phyloP scores from a whole-genome alignment of 2,797 vertebrate species.

The Atherinosoma microstoma region DNA sequence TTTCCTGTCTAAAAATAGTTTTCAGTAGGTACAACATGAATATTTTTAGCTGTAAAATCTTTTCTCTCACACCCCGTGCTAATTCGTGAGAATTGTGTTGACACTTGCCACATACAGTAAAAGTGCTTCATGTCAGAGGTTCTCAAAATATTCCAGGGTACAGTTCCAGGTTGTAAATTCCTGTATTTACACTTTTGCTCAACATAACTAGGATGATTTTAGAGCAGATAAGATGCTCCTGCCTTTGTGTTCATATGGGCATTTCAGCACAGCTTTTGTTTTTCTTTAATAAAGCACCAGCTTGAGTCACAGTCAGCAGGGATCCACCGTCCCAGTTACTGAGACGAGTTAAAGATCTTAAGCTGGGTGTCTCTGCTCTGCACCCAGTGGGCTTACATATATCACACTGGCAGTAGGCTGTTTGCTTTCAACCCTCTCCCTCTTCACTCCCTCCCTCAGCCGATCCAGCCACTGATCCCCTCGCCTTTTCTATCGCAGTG shows the following conservation, averaged over 20 bases:
- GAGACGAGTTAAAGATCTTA: conserved; percentile 74
- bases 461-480: conserved; percentile 43
- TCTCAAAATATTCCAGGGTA: not conserved
- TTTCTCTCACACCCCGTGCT: conserved; percentile 27
- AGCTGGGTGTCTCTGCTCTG: conserved; percentile 68
- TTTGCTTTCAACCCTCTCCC: conserved; percentile 62
- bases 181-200: not conserved
- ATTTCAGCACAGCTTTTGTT: conserved; percentile 53
- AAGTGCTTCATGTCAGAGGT: not conserved
- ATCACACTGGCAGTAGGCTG: conserved; percentile 72
- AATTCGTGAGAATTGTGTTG: conserved; percentile 3
- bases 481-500: conserved; percentile 46
- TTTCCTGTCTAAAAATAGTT: not conserved
- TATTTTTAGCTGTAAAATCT: conserved; percentile 23
- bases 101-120: not conserved
- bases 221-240: not conserved
- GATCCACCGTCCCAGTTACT: conserved; percentile 42
- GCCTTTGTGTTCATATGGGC: conserved; percentile 36
- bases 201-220: conserved; percentile 2
- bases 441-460: not conserved
- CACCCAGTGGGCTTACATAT: conserved; percentile 70
- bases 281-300: conserved; percentile 73
- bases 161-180: conserved; percentile 1
- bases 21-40: not conserved
- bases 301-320: conserved; percentile 40